Conservation (phyloP, 2,888 invertebrate species). For the Pseudococcus jackbeardsleyi region DNA sequence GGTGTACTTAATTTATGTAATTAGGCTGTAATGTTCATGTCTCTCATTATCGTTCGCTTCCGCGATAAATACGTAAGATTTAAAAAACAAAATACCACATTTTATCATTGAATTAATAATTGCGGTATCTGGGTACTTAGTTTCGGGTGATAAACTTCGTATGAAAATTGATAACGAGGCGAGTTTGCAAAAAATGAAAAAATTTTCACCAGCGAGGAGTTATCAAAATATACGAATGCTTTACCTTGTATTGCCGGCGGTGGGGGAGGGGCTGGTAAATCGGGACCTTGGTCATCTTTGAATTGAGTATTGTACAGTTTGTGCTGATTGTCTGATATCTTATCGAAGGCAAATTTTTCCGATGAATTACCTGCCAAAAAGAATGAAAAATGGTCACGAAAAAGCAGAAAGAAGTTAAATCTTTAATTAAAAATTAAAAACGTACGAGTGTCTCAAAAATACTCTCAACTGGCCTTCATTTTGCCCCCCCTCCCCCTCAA, state of each 20-base stretch:
- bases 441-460: not conserved
- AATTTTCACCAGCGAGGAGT: not conserved
- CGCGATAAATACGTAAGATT: not conserved
- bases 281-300: constrained; percentile 67
- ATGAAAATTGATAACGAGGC: not conserved
- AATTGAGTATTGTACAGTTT: constrained; percentile 83
- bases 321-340: constrained; percentile 78
- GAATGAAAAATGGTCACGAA: not conserved
- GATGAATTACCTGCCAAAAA: constrained; percentile 48
- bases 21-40: not conserved
- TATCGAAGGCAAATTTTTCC: constrained; percentile 72
- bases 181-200: not conserved
- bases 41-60: not conserved
- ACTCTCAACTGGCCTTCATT: no score
- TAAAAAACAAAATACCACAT: not conserved
- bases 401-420: not conserved
- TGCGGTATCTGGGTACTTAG: not conserved
- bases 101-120: not conserved
- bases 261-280: constrained; percentile 63
- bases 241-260: constrained; percentile 53
- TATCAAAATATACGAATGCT: not conserved
- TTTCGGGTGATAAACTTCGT: not conserved
- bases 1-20: not conserved
- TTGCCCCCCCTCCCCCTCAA: no score
- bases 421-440: not conserved